These are phyloP conservation scores for Picus viridis DNA, from an alignment of 2,797 vertebrate species.

Conservation along the genomic window DNA sequence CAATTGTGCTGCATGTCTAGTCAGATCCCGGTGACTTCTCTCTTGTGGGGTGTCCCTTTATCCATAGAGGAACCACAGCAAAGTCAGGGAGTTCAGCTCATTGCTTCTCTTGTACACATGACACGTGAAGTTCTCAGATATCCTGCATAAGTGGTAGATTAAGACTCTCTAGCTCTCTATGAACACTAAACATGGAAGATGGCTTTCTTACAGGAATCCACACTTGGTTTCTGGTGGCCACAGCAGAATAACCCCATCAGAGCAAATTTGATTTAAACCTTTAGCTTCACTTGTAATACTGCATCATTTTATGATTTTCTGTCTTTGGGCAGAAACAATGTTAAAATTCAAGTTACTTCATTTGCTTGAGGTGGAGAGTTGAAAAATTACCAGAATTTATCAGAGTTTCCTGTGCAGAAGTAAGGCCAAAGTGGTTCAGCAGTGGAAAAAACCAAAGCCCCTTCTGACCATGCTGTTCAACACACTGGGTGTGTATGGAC, in stretches of 20 bases:
- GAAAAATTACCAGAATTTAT: neutral
- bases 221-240: neutral
- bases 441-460: neutral
- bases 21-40: neutral
- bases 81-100: neutral
- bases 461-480: neutral
- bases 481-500: neutral
- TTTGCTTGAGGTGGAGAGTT: neutral
- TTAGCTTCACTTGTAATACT: neutral
- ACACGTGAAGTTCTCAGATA: neutral
- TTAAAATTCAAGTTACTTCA: neutral
- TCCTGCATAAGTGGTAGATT: neutral
- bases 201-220: neutral
- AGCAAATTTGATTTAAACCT: neutral
- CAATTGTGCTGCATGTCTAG: neutral
- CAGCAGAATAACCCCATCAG: neutral
- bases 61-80: rapidly evolving
- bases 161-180: neutral
- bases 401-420: neutral
- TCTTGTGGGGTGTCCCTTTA: neutral
- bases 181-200: neutral
- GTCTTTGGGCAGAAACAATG: neutral
- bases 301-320: neutral
- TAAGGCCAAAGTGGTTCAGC: neutral
- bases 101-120: neutral